Evolutionary conservation across 2,888 invertebrate genomes (phyloP), one percentile per base, ranked within the genome.

Genomic region (Tipula confusa): DNA sequence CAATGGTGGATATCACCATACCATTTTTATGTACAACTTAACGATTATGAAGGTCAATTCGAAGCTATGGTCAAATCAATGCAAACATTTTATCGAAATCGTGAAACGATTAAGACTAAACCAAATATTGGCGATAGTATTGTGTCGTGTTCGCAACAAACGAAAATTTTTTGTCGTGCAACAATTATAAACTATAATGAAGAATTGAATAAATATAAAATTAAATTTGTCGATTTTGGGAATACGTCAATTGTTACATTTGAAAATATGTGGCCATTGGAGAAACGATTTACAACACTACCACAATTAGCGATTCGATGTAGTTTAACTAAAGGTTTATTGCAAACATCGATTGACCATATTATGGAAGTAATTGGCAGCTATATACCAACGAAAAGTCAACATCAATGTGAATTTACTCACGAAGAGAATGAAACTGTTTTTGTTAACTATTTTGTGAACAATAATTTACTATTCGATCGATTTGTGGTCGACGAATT

Each of bases 1-100:
- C 93, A 93, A 1, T 95, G 95, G 95, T 94, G 95, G 87, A 92
- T 93, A 83, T 93, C 93, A 84, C 95, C 95, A 0, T 91, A 92
- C 84, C 92, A 92, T 86, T 95, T 96, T 88, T 95, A 92, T 88
- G 92, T 93, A 0, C 93, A 93, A 86, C 89, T 92, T 18, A 87
- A 91, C 82, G 90, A 91, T 0, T 86, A 89, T 4, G 90, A 91
- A 86, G 87, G 88, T 0, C 92, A 93, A 85, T 94, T 95, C 87
- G 91, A 92, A 15, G 89, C 89, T 2, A 92, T 95, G 91, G 94
- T 95, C 93, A 91, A 92, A 84, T 92, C 92, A 83, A 93, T 96
- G 86, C 95, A 95, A 82, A 90, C 91, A 79, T 89, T 92, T 29
- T 95, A 95, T 87, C 92, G 91, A 85, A 92, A 91, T 43, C n/a